Evolutionary conservation across 2,797 vertebrate species (phyloP).

Genomic region (Anabacerthia variegaticeps): DNA sequence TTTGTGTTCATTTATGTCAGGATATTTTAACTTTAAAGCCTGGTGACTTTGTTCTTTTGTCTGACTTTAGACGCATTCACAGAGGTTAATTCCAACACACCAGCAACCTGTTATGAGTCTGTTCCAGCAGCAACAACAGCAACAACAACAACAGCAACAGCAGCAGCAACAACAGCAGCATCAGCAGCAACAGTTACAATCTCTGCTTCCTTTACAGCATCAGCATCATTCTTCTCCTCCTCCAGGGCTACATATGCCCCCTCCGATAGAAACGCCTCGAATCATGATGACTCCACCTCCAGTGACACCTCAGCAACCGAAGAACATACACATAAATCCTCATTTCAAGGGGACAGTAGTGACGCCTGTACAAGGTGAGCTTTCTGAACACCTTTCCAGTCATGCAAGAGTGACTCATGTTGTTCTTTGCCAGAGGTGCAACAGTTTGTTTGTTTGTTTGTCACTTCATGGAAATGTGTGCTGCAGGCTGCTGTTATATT

Average conservation of each 20-base stretch:
- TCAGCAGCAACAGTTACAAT: conserved; percentile 84
- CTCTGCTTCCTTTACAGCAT: conserved; percentile 89
- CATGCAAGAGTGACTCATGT: background rate
- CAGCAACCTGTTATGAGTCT: conserved; percentile 79
- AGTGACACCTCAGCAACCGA: conserved; percentile 87
- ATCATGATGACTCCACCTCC: conserved; percentile 86
- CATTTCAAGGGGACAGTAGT: conserved; percentile 95
- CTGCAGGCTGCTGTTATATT: background rate
- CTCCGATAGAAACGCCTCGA: conserved; percentile 85
- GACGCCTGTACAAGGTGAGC: conserved; percentile 89
- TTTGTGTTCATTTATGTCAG: conserved; percentile 40
- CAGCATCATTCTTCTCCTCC: conserved; percentile 84
- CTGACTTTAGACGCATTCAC: conserved; percentile 76
- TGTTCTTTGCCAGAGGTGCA: background rate
- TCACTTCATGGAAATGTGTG: background rate
- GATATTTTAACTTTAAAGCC: conserved; percentile 16
- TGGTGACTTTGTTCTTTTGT: conserved; percentile 49
- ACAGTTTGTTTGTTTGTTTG: background rate
- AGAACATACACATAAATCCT: conserved; percentile 99
- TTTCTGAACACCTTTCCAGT: background rate
- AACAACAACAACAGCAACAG: conserved; percentile 80
- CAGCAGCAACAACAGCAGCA: conserved; percentile 81
- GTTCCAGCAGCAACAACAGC: conserved; percentile 82
- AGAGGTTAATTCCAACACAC: conserved; percentile 75
- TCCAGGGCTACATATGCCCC: conserved; percentile 79